A percentile compares a stretch with the other conserved stretches of the same genome.
Conservation (phyloP, 2,113 vertebrate genomes). For the Jacana jacana region DNA sequence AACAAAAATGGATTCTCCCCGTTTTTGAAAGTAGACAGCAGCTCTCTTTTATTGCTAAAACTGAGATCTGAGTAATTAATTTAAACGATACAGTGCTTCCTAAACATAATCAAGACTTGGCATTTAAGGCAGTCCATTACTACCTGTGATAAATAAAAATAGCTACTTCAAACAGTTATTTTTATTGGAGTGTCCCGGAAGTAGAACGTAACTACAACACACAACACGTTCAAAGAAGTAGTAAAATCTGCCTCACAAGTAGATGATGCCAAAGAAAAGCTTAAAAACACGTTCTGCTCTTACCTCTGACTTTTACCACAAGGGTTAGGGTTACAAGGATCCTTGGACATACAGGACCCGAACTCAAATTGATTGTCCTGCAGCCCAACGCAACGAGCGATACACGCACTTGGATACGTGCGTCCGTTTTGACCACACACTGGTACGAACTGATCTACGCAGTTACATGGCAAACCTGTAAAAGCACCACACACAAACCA, state of each 20-base stretch:
- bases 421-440: slow-evolving; percentile 94
- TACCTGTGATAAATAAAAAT: neutral
- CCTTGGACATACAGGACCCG: slow-evolving; percentile 85
- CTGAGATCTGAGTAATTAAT: neutral
- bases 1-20: neutral
- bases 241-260: neutral
- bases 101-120: neutral
- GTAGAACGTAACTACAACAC: neutral
- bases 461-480: slow-evolving; percentile 91
- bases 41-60: neutral
- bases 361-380: slow-evolving; percentile 91
- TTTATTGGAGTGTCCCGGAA: neutral
- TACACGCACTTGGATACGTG: slow-evolving; percentile 93
- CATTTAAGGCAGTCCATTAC: neutral
- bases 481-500: neutral
- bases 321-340: slow-evolving; percentile 86
- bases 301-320: slow-evolving; percentile 91
- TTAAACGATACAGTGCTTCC: neutral
- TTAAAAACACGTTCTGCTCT: neutral
- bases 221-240: no score
- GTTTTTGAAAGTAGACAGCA: neutral
- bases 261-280: neutral
- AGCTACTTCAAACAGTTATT: neutral
- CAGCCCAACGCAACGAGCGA: slow-evolving; percentile 93
- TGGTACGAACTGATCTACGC: slow-evolving; percentile 91